A percentile compares a stretch with the other conserved stretches of the same genome.
Conservation (phyloP, 2,888 invertebrate species). For the Drosophila mulleri region DNA sequence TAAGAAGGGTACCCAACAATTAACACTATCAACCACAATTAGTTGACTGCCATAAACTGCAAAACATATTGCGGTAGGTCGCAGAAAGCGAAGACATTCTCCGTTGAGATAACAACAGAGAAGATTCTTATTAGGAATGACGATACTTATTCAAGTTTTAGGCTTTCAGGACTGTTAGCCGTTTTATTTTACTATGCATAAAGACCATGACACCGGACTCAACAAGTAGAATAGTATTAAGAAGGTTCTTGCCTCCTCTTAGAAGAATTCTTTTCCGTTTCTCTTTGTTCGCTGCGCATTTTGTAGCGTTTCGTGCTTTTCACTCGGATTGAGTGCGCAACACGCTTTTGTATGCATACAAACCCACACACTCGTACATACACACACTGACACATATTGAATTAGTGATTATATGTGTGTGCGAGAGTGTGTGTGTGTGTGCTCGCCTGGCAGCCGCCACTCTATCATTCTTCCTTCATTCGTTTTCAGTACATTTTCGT, state of each 20-base stretch:
- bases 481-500: constrained; percentile 66
- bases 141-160: no score
- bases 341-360: constrained; percentile 26
- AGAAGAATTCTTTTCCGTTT: constrained; percentile 58
- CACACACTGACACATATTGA: background rate
- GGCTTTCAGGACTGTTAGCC: background rate
- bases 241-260: constrained; percentile 18
- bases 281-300: constrained; percentile 45
- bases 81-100: background rate
- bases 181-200: background rate
- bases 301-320: constrained; percentile 9
- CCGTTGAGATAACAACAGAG: background rate
- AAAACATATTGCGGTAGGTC: constrained; percentile 40
- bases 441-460: constrained; percentile 27
- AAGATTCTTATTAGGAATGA: background rate
- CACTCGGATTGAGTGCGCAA: constrained; percentile 35
- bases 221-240: constrained; percentile 3
- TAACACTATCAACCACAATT: background rate
- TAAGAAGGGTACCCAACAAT: background rate
- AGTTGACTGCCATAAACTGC: background rate
- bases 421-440: background rate
- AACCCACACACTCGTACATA: constrained; percentile 7
- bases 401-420: constrained; percentile 3
- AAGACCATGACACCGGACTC: constrained; percentile 3
- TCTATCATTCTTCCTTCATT: constrained; percentile 71